Evolutionary conservation across 1,140 invertebrate genomes (phyloP).

Genomic region (Drosophila nebulosa): DNA sequence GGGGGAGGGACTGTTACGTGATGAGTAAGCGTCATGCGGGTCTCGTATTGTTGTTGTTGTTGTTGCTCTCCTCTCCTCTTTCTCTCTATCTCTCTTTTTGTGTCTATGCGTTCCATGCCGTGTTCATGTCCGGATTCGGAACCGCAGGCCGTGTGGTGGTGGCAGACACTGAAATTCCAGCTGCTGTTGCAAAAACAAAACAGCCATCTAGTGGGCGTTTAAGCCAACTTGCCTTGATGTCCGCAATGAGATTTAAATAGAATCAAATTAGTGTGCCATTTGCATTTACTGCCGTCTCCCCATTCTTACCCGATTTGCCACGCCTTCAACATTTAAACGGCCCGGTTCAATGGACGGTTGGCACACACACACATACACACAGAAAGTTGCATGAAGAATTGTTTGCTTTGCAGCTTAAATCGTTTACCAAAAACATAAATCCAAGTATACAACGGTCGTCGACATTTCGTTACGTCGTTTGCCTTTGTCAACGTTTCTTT

Average conservation of each 20-base stretch:
- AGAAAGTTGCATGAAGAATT: constrained; percentile 47
- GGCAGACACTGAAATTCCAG: constrained; percentile 18
- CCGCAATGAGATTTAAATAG: constrained; percentile 78
- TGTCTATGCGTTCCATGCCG: not conserved
- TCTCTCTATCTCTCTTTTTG: not conserved
- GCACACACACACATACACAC: not conserved
- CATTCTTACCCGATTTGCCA: constrained; percentile 15
- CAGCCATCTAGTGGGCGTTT: constrained; percentile 67
- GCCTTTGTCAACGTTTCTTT: constrained; percentile 68
- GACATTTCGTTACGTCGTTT: constrained; percentile 68
- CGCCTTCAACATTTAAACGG: not conserved
- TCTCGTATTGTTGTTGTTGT: not conserved
- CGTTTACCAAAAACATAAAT: constrained; percentile 77
- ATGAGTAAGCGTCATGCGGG: constrained; percentile 72
- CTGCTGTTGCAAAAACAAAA: constrained; percentile 36
- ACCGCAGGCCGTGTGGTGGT: constrained; percentile 2
- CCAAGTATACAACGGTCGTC: constrained; percentile 50
- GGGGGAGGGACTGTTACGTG: constrained; percentile 60
- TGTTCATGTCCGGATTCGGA: constrained; percentile 26
- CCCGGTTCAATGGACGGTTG: constrained; percentile 55
- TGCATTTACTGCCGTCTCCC: constrained; percentile 32
- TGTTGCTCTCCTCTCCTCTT: not conserved
- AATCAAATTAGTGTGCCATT: constrained; percentile 77
- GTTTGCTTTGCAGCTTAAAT: constrained; percentile 73
- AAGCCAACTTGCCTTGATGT: constrained; percentile 69